phyloP scores from a whole-genome alignment of 2,797 vertebrate genomes.

The Malacoctenus gilli region DNA sequence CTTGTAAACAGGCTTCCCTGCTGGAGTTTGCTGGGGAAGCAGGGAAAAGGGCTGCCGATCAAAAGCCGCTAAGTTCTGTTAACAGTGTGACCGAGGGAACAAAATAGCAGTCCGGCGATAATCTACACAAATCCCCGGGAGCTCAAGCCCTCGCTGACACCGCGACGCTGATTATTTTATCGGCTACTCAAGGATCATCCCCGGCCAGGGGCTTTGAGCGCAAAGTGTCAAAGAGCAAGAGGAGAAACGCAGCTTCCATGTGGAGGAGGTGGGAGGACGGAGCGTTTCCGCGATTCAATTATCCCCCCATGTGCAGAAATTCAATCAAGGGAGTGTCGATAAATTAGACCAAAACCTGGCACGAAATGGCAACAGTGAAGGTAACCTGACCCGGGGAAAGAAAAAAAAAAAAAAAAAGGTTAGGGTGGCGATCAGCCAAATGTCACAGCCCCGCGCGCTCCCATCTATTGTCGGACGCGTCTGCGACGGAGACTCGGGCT shows the following conservation, averaged over 20 bases:
- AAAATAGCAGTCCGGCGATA: slow-evolving; percentile 79
- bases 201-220: slow-evolving; percentile 40
- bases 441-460: slow-evolving; percentile 47
- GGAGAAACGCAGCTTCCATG: slow-evolving; percentile 26
- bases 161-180: slow-evolving; percentile 66
- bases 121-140: slow-evolving; percentile 80
- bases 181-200: slow-evolving; percentile 74
- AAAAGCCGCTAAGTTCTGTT: slow-evolving; percentile 58
- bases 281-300: background rate
- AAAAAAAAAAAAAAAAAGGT: slow-evolving; percentile 9
- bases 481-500: slow-evolving; percentile 34
- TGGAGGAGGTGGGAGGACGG: too few relatives aligned
- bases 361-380: background rate
- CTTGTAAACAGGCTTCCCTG: slow-evolving; percentile 41
- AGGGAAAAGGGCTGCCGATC: slow-evolving; percentile 59
- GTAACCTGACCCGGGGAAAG: slow-evolving; percentile 31
- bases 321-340: slow-evolving; percentile 10
- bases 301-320: slow-evolving; percentile 25
- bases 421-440: slow-evolving; percentile 31
- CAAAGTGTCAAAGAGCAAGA: slow-evolving; percentile 38
- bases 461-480: slow-evolving; percentile 67
- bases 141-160: slow-evolving; percentile 69
- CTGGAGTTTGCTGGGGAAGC: slow-evolving; percentile 37
- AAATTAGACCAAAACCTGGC: slow-evolving; percentile 5
- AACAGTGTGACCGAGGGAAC: slow-evolving; percentile 54